phyloP scores from a whole-genome alignment of 2,113 vertebrate species.

The Steatornis caripensis region DNA sequence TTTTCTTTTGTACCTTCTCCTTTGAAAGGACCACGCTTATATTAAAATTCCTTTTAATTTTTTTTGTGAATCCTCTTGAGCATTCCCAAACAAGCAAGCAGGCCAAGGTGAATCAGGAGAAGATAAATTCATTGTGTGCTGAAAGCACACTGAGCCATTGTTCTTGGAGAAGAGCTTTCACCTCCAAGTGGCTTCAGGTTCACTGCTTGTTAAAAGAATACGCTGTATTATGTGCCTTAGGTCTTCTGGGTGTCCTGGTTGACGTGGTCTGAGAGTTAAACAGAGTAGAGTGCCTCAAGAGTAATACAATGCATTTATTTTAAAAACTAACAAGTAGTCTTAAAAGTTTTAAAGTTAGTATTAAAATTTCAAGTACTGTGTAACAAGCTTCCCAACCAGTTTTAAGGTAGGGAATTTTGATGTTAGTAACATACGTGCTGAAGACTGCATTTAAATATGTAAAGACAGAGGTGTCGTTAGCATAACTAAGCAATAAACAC shows the following conservation, averaged over 20 bases:
- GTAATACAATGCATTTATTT: background rate
- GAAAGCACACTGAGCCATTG: background rate
- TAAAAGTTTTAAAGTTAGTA: too few species aligned
- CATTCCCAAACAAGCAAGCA: background rate
- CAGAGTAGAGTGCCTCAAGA: background rate
- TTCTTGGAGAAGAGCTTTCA: background rate
- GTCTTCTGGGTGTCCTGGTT: background rate
- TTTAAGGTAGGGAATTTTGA: background rate
- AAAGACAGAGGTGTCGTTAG: background rate
- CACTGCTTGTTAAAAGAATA: background rate
- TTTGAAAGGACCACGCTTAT: background rate
- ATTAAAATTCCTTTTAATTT: background rate
- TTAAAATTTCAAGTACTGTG: background rate
- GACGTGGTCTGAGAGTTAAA: background rate
- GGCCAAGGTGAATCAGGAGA: background rate
- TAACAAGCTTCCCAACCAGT: background rate
- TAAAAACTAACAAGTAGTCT: too few species aligned
- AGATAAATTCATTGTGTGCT: background rate
- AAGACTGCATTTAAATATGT: background rate
- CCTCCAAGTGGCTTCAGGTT: background rate
- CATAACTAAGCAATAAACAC: background rate
- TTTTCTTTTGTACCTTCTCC: background rate
- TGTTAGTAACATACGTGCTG: background rate
- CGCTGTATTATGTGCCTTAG: background rate
- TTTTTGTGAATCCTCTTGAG: background rate